Percentiles rank a stretch among this genome's conserved stretches.
Conservation (phyloP, 1,140 invertebrate species). For the Zaprionus camerounensis region DNA sequence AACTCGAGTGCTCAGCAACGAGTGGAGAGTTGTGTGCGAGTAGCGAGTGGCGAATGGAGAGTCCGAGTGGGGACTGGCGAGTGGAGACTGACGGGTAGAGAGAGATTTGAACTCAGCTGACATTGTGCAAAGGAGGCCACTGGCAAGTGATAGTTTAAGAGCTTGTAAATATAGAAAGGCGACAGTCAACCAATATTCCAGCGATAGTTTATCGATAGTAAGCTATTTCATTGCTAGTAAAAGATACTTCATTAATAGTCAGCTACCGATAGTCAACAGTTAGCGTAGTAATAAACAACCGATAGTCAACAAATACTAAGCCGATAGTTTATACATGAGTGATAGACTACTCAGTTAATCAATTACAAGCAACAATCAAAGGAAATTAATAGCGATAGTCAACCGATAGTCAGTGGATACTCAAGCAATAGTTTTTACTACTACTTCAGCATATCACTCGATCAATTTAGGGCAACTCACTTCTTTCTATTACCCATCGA, state of each 20-base stretch:
- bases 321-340: no score
- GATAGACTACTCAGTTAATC: no score
- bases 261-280: no score
- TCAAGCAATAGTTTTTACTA: background rate
- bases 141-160: no score
- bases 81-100: background rate
- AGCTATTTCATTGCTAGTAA: no score
- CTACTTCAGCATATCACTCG: background rate
- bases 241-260: no score
- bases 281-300: no score
- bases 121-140: background rate
- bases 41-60: background rate
- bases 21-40: background rate
- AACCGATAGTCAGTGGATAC: background rate
- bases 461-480: background rate
- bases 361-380: no score
- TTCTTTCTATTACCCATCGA: background rate
- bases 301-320: no score
- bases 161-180: background rate
- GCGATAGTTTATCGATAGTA: background rate
- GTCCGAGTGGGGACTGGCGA: background rate
- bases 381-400: no score
- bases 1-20: conserved; percentile 53
- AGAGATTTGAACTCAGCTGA: background rate
- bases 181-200: background rate